Conservation (phyloP, 2,888 invertebrate genomes). For the Drosophila sordidapex region DNA sequence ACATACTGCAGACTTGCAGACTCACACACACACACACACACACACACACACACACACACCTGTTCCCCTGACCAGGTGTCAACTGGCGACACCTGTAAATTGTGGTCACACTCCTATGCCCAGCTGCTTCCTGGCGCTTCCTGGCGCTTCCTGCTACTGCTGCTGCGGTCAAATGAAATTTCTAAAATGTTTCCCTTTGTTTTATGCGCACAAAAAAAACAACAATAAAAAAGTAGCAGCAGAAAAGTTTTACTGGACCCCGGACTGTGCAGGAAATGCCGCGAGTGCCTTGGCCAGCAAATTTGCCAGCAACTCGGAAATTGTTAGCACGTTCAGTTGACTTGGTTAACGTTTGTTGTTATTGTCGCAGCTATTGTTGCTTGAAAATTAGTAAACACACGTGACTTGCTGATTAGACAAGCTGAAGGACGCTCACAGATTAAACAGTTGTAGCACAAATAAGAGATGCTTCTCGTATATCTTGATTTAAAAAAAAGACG, state of each 20-base stretch:
- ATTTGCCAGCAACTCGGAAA: constrained; percentile 69
- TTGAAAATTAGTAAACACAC: constrained; percentile 57
- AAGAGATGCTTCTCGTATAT: not conserved
- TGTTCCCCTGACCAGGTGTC: constrained; percentile 62
- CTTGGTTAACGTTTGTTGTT: constrained; percentile 49
- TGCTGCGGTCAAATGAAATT: constrained; percentile 80
- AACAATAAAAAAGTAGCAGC: constrained; percentile 5
- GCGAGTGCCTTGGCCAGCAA: constrained; percentile 58
- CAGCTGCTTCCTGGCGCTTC: constrained; percentile 22
- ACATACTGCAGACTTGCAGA: constrained; percentile 31
- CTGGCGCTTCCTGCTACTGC: constrained; percentile 32
- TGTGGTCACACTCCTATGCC: constrained; percentile 67
- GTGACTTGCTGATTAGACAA: constrained; percentile 58
- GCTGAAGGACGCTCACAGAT: constrained; percentile 33
- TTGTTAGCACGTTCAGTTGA: constrained; percentile 79
- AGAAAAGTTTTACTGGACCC: constrained; percentile 36
- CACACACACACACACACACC: not conserved
- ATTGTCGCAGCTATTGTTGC: constrained; percentile 16
- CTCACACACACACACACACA: constrained; percentile 9
- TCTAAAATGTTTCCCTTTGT: constrained; percentile 78
- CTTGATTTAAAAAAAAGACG: too few relatives aligned
- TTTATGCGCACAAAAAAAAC: constrained; percentile 65
- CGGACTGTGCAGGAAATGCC: constrained; percentile 66
- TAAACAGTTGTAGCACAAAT: constrained; percentile 9
- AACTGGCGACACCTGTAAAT: constrained; percentile 81